Conservation (phyloP, 37 sponge, comb jelly and placozoan genomes). For the Cladorhizidae sp. region DNA sequence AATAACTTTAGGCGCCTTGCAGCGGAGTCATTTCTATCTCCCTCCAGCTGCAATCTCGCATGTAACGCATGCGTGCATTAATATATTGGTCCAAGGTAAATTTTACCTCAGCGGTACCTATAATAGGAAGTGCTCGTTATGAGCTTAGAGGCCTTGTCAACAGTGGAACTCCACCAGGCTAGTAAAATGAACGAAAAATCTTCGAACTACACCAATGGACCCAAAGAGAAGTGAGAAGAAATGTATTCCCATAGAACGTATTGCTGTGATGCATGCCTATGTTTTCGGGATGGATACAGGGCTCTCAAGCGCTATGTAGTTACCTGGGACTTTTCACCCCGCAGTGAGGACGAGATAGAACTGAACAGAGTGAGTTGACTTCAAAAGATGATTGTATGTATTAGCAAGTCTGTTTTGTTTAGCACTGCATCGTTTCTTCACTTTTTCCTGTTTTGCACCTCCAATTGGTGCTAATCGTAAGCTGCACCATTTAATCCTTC, state of each 20-base stretch:
- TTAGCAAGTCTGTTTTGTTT: no score
- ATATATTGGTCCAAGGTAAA: not conserved
- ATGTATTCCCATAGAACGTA: not conserved
- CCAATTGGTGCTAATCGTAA: no score
- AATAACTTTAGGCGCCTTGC: no score
- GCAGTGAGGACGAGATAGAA: conserved; percentile 57
- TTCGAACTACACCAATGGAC: not conserved
- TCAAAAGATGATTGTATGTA: no score
- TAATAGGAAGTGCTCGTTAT: no score
- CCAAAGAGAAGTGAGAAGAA: conserved; percentile 2
- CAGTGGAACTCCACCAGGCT: not conserved
- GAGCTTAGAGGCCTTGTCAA: no score
- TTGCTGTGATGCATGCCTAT: not conserved
- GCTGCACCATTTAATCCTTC: no score
- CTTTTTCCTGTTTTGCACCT: no score
- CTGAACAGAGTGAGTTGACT: conserved; percentile 35
- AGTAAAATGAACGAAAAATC: not conserved
- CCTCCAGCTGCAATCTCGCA: no score
- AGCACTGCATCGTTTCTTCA: no score
- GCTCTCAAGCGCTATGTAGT: conserved; percentile 54
- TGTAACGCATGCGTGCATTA: no score
- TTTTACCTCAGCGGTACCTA: not conserved
- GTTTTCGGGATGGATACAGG: conserved; percentile 4
- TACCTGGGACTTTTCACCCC: conserved; percentile 59
- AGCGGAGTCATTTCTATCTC: no score